Base-by-base conservation (phyloP, 1,140 invertebrate genomes). In the Pissodes strobi region DNA sequence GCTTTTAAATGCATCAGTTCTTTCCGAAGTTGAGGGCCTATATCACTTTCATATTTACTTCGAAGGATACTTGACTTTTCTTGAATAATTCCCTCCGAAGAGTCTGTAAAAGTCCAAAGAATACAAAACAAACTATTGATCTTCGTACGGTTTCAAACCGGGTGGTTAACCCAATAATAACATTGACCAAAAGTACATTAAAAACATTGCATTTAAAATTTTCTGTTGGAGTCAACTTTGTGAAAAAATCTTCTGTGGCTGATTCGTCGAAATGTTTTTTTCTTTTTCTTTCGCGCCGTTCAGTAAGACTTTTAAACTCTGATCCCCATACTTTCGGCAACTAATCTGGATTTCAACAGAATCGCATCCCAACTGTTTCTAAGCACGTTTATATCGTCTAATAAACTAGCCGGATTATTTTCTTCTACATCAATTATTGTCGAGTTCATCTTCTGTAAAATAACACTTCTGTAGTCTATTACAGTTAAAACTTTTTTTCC, bases 1-100 rank as follows among this genome's bases (percentile, higher is more conserved):
- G 38, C 38, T 41, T 41, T 41, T 41, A 41, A 41, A 41, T 41
- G n/a, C 30, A n/a, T 8, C 30, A 34, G n/a, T 34, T n/a, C 30
- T 6, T 41, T n/a, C 3, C n/a, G 38, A 41, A 41, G 12, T 41
- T 41, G 38, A 6, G 38, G 38, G 38, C 38, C 38, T 41, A 41
- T 41, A 41, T 41, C n/a, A n/a, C 17, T 41, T 41, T 41, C 4
- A 17, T 6, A 41, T 41, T 41, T 13, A 41, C 4, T n/a, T 13
- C 4, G 38, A 41, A 41, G 38, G n/a, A 34, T 8, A 34, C 30
- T 34, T 34, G 30, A 34, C 6, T 34, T 34, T 34, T 34, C 30
- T 41, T 41, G 38, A 41, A 41, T 41, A n/a, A 5, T 41, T 13
- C 17, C n/a, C n/a, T 41, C 38, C 38, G n/a, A 41, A 41, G 38